Conservation (phyloP, 2,888 invertebrate species). For the Pammene fasciana region DNA sequence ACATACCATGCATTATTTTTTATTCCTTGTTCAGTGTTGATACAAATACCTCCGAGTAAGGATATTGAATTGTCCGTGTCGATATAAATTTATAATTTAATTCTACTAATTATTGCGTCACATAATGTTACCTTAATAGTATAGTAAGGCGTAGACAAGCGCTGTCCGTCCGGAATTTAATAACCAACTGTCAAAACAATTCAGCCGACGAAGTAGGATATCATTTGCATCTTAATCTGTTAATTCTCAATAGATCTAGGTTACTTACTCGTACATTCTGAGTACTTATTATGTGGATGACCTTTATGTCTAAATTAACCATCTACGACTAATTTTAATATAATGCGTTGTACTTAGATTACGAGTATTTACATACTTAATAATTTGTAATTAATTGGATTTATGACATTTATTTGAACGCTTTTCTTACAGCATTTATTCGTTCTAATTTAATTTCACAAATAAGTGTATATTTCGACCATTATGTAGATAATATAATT, state of each 20-base stretch:
- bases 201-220: slow-evolving; percentile 19
- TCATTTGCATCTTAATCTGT: slow-evolving; percentile 17
- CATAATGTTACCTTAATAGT: slow-evolving; percentile 13
- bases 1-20: slow-evolving; percentile 11
- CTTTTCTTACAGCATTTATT: too few species aligned
- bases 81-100: slow-evolving; percentile 19
- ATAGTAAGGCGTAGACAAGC: slow-evolving; percentile 22
- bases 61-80: slow-evolving; percentile 24
- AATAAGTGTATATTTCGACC: too few species aligned
- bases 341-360: not conserved
- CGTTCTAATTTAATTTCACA: too few species aligned
- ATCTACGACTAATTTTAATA: not conserved
- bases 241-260: not conserved
- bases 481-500: too few species aligned
- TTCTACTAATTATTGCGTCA: slow-evolving; percentile 35
- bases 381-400: too few species aligned
- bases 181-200: slow-evolving; percentile 14
- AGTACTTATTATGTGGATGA: not conserved
- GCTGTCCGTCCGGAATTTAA: slow-evolving; percentile 14
- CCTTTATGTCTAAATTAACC: not conserved
- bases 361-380: too few species aligned
- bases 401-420: too few species aligned
- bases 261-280: not conserved
- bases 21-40: slow-evolving; percentile 20
- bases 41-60: slow-evolving; percentile 30